Evolutionary conservation across 2,113 vertebrate species (phyloP), one percentile per base, ranked within the genome.

Genomic region (Tor tambroides): DNA sequence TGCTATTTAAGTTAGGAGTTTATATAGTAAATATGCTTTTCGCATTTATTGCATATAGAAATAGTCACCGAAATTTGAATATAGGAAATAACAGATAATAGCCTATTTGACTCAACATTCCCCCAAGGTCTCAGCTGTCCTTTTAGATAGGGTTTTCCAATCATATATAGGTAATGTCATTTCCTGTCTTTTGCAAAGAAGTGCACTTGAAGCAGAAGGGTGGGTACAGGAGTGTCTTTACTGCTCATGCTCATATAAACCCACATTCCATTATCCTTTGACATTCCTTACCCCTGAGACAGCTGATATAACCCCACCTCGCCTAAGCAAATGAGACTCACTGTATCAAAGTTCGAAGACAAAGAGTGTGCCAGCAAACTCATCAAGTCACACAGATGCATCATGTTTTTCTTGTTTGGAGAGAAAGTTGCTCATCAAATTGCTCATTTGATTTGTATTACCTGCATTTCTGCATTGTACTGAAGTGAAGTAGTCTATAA

Each of bases 151-250:
- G 23, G 72, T 0, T 46, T 61, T 63, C 35, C 10, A 38, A 15
- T 35, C 51, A 12, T 6, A 23, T 28, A 51, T 11, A 54, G 28
- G 28, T 72, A 12, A 71, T 12, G 35, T 30, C 28, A 63, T 43
- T 80, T 63, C 32, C 11, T 80, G 10, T 80, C 4, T 21, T 59
- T 38, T 7, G 11, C 12, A 15, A 41, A 1, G 49, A 65, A 30
- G 41, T 26, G n/a, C 38, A 43, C 4, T 38, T 19, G 32, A 86
- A 74, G 80, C 76, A 32, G 59, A 87, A 80, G 30, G 46, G 85
- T 85, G 59, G 81, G 56, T 74, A 67, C 59, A 81, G 76, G n/a
- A n/a, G n/a, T n/a, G n/a, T n/a, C n/a, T n/a, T n/a, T 23, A 61
- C 28, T 65, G 9, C 14, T 76, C 23, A 23, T 80, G 5, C 9